Percentiles rank a stretch among this genome's conserved stretches.
Evolutionary conservation across 2,888 invertebrate species (phyloP).

Genomic region (Habrosyne pyritoides): DNA sequence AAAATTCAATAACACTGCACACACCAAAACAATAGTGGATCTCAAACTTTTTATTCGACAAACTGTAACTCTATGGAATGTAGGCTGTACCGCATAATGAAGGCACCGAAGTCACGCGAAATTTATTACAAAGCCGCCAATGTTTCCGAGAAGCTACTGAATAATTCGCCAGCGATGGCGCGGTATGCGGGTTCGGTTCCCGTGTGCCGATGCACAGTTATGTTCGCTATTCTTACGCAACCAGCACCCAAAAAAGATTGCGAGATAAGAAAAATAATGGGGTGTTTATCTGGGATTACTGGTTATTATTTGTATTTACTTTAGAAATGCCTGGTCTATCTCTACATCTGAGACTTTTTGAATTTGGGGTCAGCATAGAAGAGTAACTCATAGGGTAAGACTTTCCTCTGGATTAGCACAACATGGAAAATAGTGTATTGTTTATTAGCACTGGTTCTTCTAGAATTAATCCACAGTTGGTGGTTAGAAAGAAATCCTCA

Average conservation of each 20-base stretch:
- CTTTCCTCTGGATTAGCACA: no score
- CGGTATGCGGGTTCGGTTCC: conserved; percentile 71
- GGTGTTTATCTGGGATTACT: conserved; percentile 13
- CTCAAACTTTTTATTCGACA: conserved; percentile 66
- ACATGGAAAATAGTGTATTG: no score
- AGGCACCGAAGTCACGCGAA: conserved; percentile 44
- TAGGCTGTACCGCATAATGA: conserved; percentile 80
- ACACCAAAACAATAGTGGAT: conserved; percentile 65
- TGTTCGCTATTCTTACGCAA: conserved; percentile 78
- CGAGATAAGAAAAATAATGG: conserved; percentile 7
- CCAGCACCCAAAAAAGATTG: conserved; percentile 19
- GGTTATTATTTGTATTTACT: neutral
- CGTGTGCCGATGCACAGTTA: conserved; percentile 70
- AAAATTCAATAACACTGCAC: conserved; percentile 23
- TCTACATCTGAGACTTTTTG: neutral
- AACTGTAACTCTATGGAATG: conserved; percentile 72
- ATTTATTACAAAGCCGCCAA: conserved; percentile 70
- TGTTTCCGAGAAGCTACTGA: conserved; percentile 75
- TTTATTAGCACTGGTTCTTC: no score
- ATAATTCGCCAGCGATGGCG: conserved; percentile 64
- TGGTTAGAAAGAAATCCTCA: no score
- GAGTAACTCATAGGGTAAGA: no score
- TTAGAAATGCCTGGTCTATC: neutral
- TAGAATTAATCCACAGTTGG: no score
- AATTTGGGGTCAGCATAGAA: no score